A percentile compares a stretch with the other conserved stretches of the same genome.
Evolutionary conservation across 2,797 vertebrate genomes (phyloP).

Genomic region (Myotis planiceps): DNA sequence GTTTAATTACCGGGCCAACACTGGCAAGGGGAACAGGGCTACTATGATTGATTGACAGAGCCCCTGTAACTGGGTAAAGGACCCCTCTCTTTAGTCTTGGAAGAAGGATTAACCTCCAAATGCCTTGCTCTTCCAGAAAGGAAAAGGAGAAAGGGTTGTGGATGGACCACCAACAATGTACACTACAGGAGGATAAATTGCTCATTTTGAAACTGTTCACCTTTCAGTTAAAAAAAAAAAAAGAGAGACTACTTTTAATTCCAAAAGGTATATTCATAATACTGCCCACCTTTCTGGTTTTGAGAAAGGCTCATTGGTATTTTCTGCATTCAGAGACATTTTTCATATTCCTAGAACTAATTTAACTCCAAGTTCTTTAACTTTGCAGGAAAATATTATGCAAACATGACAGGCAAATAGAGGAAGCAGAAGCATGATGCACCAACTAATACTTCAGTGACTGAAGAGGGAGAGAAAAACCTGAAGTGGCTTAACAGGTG

Average conservation of each 20-base stretch:
- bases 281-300: neutral
- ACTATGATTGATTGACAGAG: neutral
- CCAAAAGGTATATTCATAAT: neutral
- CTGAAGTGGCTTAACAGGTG: neutral
- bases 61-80: neutral
- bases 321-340: neutral
- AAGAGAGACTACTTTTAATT: neutral
- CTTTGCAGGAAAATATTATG: neutral
- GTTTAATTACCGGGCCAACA: neutral
- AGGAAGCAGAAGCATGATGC: neutral
- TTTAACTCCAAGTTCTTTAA: conserved; percentile 10
- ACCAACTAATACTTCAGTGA: neutral
- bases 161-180: no score
- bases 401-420: neutral
- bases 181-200: neutral
- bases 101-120: neutral
- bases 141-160: neutral
- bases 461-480: neutral
- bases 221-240: neutral
- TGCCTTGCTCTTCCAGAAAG: neutral
- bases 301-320: neutral
- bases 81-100: neutral
- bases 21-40: neutral
- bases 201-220: neutral
- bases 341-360: neutral